phyloP scores from a whole-genome alignment of 2,797 vertebrate species.

The Basileuterus tristriatus region DNA sequence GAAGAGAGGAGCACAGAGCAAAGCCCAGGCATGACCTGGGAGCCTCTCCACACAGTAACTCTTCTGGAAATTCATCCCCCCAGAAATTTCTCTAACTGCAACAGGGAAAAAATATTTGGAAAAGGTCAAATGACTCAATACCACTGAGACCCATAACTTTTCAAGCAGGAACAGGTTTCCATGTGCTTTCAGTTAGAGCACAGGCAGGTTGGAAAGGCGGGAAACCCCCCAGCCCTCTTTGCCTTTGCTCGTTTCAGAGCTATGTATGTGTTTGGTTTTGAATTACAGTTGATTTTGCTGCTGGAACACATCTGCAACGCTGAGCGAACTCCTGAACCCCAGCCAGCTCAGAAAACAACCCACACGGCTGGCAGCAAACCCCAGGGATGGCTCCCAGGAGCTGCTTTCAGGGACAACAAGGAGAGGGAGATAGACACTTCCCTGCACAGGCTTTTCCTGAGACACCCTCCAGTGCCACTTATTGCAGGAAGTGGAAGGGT shows the following conservation, averaged over 20 bases:
- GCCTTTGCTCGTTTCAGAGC: not conserved
- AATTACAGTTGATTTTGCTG: constrained; percentile 45
- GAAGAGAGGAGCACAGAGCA: not conserved
- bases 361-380: not conserved
- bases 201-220: constrained; percentile 24
- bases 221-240: not conserved
- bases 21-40: not conserved
- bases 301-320: constrained; percentile 43
- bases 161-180: constrained; percentile 37
- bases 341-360: constrained; percentile 25
- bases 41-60: not conserved
- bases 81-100: constrained; percentile 42
- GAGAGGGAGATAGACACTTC: not conserved
- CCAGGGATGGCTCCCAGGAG: not conserved
- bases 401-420: not conserved
- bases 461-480: not conserved
- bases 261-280: constrained; percentile 15
- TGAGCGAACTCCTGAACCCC: constrained; percentile 27
- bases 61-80: constrained; percentile 10
- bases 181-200: constrained; percentile 47
- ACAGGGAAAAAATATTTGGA: constrained; percentile 43
- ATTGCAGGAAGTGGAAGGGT: constrained; percentile 1
- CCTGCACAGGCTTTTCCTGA: not conserved
- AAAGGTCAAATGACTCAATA: constrained; percentile 61
- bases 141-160: constrained; percentile 42